Evolutionary conservation across 64 coral and sea anemone genomes (phyloP).

Genomic region (Cladopsammia gracilis): DNA sequence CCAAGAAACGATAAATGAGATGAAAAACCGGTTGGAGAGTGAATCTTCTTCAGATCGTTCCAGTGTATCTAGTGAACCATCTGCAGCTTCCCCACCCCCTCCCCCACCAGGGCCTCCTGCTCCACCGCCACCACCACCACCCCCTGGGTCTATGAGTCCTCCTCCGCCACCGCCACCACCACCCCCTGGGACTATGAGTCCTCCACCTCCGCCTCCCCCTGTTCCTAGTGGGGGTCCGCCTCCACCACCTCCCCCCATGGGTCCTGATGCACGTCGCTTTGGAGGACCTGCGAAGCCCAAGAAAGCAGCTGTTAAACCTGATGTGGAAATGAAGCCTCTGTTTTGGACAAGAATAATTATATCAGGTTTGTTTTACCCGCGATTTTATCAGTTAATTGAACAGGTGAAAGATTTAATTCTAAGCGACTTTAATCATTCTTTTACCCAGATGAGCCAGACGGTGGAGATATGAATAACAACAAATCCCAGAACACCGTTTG

Average conservation of each 20-base stretch:
- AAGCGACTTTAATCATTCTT: background rate
- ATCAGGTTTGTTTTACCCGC: constrained; percentile 36
- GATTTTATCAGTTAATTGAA: background rate
- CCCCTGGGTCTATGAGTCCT: constrained; percentile 4
- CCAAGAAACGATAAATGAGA: constrained; percentile 80
- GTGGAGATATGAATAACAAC: constrained; percentile 54
- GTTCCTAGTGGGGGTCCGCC: constrained; percentile 44
- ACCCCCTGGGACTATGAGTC: constrained; percentile 31
- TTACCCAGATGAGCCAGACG: constrained; percentile 64
- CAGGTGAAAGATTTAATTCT: too few species aligned
- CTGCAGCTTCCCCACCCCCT: constrained; percentile 20
- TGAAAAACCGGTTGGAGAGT: constrained; percentile 68
- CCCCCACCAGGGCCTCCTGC: constrained; percentile 20
- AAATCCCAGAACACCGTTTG: constrained; percentile 67
- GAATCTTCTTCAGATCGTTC: constrained; percentile 38
- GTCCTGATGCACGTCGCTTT: constrained; percentile 22
- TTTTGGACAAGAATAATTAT: constrained; percentile 97
- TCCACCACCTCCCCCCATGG: constrained; percentile 80
- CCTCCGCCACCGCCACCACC: constrained; percentile 78
- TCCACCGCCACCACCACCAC: constrained; percentile 55
- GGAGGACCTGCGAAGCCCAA: constrained; percentile 57
- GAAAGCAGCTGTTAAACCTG: constrained; percentile 88
- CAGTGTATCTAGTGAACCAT: constrained; percentile 27
- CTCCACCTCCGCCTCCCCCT: constrained; percentile 85
- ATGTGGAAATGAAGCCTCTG: constrained; percentile 98